These are phyloP conservation scores for Monochamus alternatus DNA, from an alignment of 2,888 invertebrate species.

Conservation along the genomic window DNA sequence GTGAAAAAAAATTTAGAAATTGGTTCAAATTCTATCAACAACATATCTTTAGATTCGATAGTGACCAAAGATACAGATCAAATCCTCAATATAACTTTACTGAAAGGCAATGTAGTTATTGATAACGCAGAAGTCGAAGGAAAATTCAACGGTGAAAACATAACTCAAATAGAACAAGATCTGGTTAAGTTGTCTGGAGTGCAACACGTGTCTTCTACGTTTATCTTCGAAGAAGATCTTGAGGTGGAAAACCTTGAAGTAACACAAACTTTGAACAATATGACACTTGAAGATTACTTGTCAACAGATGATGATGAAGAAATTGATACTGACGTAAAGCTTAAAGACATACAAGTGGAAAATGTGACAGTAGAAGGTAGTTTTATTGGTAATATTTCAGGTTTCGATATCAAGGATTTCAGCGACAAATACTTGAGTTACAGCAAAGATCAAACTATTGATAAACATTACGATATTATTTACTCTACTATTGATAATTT, in stretches of 20 bases:
- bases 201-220: conserved; percentile 65
- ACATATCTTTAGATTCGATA: conserved; percentile 70
- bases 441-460: conserved; percentile 63
- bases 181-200: conserved; percentile 69
- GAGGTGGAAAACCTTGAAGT: conserved; percentile 65
- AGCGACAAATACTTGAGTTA: conserved; percentile 64
- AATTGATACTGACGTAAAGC: conserved; percentile 36
- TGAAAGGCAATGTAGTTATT: conserved; percentile 71
- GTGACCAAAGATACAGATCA: conserved; percentile 73
- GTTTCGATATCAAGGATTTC: conserved; percentile 66
- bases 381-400: conserved; percentile 64
- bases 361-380: conserved; percentile 55
- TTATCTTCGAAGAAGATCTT: conserved; percentile 67
- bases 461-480: conserved; percentile 64
- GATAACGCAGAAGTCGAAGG: conserved; percentile 70
- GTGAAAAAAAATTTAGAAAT: conserved; percentile 69
- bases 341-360: conserved; percentile 45
- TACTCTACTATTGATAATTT: conserved; percentile 63
- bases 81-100: conserved; percentile 66
- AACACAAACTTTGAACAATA: conserved; percentile 66
- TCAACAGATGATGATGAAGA: conserved; percentile 48
- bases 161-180: conserved; percentile 69
- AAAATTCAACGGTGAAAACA: conserved; percentile 68
- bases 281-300: conserved; percentile 61
- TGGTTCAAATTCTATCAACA: conserved; percentile 69